Conservation (phyloP, 2,888 invertebrate species). For the Agrilus mali region DNA sequence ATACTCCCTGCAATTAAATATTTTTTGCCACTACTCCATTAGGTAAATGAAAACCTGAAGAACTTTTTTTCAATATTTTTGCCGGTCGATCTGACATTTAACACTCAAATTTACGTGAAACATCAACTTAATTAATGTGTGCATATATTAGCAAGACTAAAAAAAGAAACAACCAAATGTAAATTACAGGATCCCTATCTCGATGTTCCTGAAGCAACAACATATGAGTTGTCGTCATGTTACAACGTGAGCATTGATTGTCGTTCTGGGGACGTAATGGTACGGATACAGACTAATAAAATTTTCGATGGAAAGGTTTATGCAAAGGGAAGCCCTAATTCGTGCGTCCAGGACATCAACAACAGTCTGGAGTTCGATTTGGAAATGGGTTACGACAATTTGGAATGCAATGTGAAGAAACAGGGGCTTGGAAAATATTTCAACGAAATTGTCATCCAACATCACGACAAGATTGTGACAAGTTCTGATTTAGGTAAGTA, state of each 20-base stretch:
- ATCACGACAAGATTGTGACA: constrained; percentile 91
- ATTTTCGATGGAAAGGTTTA: constrained; percentile 91
- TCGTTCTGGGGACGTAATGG: constrained; percentile 84
- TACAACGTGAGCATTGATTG: constrained; percentile 92
- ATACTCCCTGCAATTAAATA: too few relatives aligned
- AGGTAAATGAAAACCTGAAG: too few relatives aligned
- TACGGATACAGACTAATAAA: constrained; percentile 81
- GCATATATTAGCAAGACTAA: too few relatives aligned
- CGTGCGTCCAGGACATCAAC: constrained; percentile 80
- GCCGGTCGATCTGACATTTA: too few relatives aligned
- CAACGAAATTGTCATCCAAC: constrained; percentile 89
- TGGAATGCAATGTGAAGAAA: constrained; percentile 86
- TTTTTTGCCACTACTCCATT: too few relatives aligned
- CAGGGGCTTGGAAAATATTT: constrained; percentile 63
- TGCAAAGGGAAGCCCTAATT: constrained; percentile 87
- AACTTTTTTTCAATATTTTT: too few relatives aligned
- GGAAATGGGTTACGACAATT: constrained; percentile 82
- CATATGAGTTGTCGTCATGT: constrained; percentile 84
- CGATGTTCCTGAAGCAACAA: constrained; percentile 82
- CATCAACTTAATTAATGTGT: too few relatives aligned
- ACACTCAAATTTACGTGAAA: too few relatives aligned
- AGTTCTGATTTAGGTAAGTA: constrained; percentile 66
- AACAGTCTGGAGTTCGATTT: constrained; percentile 82
- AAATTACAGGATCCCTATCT: constrained; percentile 64
- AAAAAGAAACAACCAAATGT: too few relatives aligned